Evolutionary conservation across 2,113 vertebrate genomes (phyloP).

Genomic region (Stegostoma tigrinum): DNA sequence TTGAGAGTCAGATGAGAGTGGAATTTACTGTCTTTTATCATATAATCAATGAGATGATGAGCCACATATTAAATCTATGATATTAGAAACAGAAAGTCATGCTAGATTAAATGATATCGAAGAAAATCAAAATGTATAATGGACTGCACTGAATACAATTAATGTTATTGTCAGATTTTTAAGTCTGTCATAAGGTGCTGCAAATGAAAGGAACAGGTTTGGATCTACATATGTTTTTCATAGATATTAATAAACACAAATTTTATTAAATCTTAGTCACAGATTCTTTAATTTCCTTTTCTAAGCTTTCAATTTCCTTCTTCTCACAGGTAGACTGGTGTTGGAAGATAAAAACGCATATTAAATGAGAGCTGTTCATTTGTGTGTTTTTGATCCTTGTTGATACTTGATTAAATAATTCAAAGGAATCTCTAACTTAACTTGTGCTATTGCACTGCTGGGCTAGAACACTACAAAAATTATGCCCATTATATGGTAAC

Average conservation of each 20-base stretch:
- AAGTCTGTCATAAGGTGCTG: neutral
- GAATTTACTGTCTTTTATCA: neutral
- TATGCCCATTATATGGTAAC: neutral
- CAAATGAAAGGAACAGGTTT: neutral
- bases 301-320: conserved; percentile 1
- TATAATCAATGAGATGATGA: neutral
- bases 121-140: neutral
- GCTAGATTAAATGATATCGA: neutral
- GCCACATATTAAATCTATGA: neutral
- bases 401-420: neutral
- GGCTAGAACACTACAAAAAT: neutral
- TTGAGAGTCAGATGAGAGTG: neutral
- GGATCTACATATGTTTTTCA: neutral
- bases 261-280: neutral
- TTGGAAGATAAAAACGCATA: conserved; percentile 21
- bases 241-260: neutral
- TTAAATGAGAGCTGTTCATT: neutral
- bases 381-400: neutral
- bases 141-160: neutral
- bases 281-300: conserved; percentile 4
- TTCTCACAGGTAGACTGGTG: neutral
- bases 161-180: neutral
- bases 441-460: neutral
- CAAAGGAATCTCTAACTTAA: neutral
- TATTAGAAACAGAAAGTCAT: neutral